Conservation (phyloP, 2,113 vertebrate species). For the Prunella fulvescens region DNA sequence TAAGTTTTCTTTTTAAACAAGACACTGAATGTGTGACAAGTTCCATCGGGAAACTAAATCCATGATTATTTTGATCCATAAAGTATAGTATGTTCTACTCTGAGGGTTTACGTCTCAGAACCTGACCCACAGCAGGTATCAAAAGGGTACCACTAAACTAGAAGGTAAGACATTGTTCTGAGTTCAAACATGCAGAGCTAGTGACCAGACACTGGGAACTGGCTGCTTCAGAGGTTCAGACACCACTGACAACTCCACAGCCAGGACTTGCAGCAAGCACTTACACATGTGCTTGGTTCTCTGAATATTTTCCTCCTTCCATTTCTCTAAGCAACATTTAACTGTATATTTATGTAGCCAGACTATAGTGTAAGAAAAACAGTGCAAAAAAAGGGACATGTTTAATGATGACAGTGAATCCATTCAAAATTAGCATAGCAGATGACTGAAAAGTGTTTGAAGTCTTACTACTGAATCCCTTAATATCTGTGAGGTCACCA, state of each 20-base stretch:
- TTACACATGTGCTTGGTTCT: neutral
- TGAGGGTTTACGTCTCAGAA: neutral
- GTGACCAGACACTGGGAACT: neutral
- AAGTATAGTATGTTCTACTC: neutral
- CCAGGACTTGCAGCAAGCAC: neutral
- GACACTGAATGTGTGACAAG: neutral
- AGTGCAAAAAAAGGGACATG: rapidly evolving
- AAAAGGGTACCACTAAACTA: neutral
- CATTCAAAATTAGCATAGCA: neutral
- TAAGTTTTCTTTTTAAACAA: neutral
- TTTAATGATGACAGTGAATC: neutral
- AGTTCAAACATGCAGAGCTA: rapidly evolving
- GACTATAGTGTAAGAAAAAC: neutral
- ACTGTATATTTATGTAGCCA: neutral
- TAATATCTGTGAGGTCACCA: neutral
- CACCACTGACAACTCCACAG: neutral
- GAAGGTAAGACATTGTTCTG: neutral
- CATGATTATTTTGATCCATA: neutral
- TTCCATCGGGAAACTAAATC: neutral
- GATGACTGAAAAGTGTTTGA: neutral
- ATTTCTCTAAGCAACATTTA: neutral
- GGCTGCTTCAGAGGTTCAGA: neutral
- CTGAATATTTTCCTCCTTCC: neutral
- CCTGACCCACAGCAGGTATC: neutral
- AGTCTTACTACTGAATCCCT: neutral